Base-by-base conservation (phyloP, 2,888 invertebrate species). In the Athetis lepigone region DNA sequence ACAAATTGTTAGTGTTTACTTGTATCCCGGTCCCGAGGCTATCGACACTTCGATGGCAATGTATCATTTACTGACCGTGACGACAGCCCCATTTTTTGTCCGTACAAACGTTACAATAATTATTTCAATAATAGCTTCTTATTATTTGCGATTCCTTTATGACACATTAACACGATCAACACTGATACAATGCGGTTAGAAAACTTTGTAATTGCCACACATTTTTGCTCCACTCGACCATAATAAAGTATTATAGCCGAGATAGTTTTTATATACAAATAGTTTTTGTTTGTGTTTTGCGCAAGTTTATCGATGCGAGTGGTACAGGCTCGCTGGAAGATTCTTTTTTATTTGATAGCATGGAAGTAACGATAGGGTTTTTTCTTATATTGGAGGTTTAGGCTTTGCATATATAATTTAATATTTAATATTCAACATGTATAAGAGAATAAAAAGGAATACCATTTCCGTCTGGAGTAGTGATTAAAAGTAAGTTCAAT, bases 181-280 rank as follows among this genome's bases (percentile, higher is more conserved):
- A 49, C 50, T 64, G 57, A 74, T 73, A 61, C 73, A 74, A 62
- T 71, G 72, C 72, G 49, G 59, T 71, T 68, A 81, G 79, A 81
- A 81, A 81, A 71, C 71, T 68, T 68, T 61, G 59, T 74, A 78
- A 80, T 77, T 79, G 49, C 72, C 39, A 49, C 70, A 77, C 72
- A 82, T 80, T 69, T 75, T 74, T 80, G 80, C 61, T 75, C 47
- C 73, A 77, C 50, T 70, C 60, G 73, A 82, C 76, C 81, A 72
- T 75, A 71, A 63, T 70, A 70, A 73, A 65, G 69, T 74, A 69
- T 68, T 72, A 65, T 58, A 52, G 47, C 11, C 21, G 46, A 42
- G 61, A 50, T 57, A 37, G 61, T 73, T 80, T 74, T 80, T 80
- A 50, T 77, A 71, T 56, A 73, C 55, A 52, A 66, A 56, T 75